These are phyloP conservation scores for Charadrius vociferus DNA, from an alignment of 2,113 vertebrate species.

Conservation along the genomic window DNA sequence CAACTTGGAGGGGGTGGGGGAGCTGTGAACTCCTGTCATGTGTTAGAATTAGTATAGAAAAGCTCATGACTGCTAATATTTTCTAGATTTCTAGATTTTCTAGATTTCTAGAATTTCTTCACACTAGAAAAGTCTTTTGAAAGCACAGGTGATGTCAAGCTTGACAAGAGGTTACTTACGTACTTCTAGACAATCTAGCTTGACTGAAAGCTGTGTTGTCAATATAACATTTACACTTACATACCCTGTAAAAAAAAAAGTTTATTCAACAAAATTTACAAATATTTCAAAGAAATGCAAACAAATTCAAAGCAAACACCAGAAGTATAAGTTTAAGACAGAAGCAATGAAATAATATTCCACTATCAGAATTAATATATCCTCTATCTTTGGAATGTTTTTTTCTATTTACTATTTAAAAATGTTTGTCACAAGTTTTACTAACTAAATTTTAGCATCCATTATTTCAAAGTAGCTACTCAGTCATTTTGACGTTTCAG, in stretches of 20 bases:
- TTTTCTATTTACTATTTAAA: not conserved
- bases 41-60: not conserved
- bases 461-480: not conserved
- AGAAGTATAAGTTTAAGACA: not conserved
- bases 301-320: not conserved
- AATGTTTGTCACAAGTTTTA: not conserved
- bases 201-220: not conserved
- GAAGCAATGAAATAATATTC: not conserved
- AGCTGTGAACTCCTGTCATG: not conserved
- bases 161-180: not conserved
- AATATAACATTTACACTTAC: not conserved
- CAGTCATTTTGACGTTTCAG: not conserved
- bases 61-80: not conserved
- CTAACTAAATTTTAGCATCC: not conserved
- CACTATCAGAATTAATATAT: not conserved
- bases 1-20: not conserved
- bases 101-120: too few relatives aligned
- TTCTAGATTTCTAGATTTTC: not conserved
- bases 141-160: not conserved
- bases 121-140: not conserved
- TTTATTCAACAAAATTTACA: not conserved
- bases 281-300: not conserved
- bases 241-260: not conserved
- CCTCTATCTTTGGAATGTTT: not conserved
- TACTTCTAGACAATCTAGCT: not conserved